A percentile compares a stretch with the other conserved stretches of the same genome.
These are phyloP conservation scores for Ochlodes sylvanus DNA, from an alignment of 2,888 invertebrate genomes.

Conservation along the genomic window DNA sequence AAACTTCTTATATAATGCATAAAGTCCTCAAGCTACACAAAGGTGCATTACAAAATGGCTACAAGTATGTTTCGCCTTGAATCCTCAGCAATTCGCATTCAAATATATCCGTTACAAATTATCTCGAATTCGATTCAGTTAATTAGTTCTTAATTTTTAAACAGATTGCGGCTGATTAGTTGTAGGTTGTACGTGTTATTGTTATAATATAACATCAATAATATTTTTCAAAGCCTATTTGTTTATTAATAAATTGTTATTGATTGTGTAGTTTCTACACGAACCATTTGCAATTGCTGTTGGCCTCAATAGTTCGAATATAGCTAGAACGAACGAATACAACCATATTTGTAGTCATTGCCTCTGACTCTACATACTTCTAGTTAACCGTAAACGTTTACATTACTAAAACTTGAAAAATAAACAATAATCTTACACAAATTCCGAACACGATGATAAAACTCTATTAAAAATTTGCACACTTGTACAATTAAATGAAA, in stretches of 20 bases:
- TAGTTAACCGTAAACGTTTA: not conserved
- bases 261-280: not conserved
- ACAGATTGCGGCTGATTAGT: too few species aligned
- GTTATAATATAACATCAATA: too few species aligned
- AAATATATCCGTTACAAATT: too few species aligned
- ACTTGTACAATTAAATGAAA: slow-evolving; percentile 15
- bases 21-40: too few species aligned
- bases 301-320: slow-evolving; percentile 30
- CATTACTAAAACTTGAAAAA: not conserved
- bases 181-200: too few species aligned
- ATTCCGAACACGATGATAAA: not conserved
- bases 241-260: not conserved
- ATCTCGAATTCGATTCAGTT: too few species aligned
- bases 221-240: too few species aligned
- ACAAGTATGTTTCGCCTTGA: too few species aligned
- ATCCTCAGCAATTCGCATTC: too few species aligned
- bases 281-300: slow-evolving; percentile 7
- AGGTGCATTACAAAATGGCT: too few species aligned
- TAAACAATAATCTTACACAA: not conserved
- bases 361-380: slow-evolving; percentile 7
- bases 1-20: too few species aligned
- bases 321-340: slow-evolving; percentile 13
- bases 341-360: slow-evolving; percentile 16
- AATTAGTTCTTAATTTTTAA: too few species aligned
- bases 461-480: slow-evolving; percentile 6